Conservation (phyloP, 2,797 vertebrate genomes). For the Pelochelys cantorii region DNA sequence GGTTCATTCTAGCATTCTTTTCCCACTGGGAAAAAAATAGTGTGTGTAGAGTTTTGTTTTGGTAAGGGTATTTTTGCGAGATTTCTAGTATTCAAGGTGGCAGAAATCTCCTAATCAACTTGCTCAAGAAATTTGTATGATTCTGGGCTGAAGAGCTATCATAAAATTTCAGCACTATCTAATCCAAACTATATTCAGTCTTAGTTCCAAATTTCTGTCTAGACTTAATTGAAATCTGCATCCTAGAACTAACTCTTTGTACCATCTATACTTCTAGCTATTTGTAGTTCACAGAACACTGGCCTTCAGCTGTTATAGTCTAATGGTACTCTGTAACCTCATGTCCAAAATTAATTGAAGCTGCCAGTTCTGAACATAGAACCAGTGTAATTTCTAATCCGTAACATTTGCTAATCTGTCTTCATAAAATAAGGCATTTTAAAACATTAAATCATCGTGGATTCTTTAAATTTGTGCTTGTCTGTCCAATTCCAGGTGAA, state of each 20-base stretch:
- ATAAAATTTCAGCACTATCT: background rate
- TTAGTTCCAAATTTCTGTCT: background rate
- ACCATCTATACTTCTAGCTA: background rate
- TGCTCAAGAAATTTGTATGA: background rate
- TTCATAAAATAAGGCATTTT: background rate
- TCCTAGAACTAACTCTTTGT: background rate
- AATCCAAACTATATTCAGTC: background rate
- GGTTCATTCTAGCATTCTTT: background rate
- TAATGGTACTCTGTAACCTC: background rate
- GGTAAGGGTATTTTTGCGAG: background rate
- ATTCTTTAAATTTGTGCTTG: background rate
- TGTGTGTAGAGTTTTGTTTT: background rate
- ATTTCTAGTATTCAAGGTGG: background rate
- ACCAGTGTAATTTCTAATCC: background rate
- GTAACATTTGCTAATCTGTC: accelerated
- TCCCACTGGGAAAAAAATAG: background rate
- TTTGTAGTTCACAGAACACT: background rate
- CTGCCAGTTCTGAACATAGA: accelerated
- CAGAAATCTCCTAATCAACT: background rate
- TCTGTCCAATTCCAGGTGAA: background rate
- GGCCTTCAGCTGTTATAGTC: background rate
- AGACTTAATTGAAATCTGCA: background rate
- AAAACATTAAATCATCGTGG: background rate
- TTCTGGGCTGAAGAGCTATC: background rate
- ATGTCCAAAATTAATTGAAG: background rate